A percentile compares a stretch with the other conserved stretches of the same genome.
These are phyloP conservation scores for Fregata magnificens DNA, from an alignment of 2,113 vertebrate genomes.

Conservation along the genomic window DNA sequence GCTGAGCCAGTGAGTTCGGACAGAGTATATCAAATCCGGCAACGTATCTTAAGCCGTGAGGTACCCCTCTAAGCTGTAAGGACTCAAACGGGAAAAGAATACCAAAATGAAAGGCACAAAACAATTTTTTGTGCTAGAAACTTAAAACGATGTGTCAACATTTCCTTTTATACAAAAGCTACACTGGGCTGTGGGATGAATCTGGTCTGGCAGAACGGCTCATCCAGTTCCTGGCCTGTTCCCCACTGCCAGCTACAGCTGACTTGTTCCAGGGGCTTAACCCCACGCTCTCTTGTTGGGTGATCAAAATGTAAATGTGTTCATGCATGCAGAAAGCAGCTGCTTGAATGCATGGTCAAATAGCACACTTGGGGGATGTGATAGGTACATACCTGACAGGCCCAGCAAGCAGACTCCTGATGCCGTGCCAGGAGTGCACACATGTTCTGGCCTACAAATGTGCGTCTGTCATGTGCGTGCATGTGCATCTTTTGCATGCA, in stretches of 20 bases:
- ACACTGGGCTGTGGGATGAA: neutral
- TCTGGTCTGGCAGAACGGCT: neutral
- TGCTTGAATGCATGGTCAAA: neutral
- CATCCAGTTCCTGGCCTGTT: neutral
- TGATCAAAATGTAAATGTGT: neutral
- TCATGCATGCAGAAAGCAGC: neutral
- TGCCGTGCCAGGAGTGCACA: accelerated
- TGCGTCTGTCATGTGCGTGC: neutral
- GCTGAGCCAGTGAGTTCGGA: neutral
- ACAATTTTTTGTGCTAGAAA: neutral
- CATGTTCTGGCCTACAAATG: neutral
- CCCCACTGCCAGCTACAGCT: neutral
- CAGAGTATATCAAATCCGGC: neutral
- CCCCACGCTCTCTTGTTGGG: neutral
- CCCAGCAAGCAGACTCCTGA: accelerated
- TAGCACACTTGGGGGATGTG: neutral
- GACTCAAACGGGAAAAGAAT: neutral
- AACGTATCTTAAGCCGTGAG: neutral
- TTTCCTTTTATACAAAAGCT: neutral
- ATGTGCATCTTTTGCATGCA: neutral
- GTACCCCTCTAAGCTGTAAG: neutral
- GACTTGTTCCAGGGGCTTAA: neutral
- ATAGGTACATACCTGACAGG: neutral
- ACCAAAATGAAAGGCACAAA: neutral
- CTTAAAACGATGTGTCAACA: neutral